Base-by-base conservation (phyloP, 2,113 vertebrate genomes). In the Phyllostomus hastatus region DNA sequence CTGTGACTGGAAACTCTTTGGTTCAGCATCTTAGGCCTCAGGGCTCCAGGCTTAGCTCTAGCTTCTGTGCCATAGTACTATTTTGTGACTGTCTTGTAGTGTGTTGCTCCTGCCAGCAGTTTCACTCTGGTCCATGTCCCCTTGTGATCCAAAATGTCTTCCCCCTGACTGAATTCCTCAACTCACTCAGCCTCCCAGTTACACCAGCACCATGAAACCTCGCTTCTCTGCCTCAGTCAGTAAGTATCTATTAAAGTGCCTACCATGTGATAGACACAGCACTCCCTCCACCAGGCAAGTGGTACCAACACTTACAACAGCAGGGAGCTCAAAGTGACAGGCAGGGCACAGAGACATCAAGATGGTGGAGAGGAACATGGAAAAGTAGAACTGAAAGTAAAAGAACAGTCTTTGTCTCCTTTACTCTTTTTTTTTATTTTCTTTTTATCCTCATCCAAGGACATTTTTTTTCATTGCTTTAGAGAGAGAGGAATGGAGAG, bases 331-430 rank as follows among this genome's bases (percentile, higher is more conserved):
- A 69, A 91, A 52, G 67, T 41, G 41, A 93, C 38, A 41, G 46
- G 16, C 33, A 38, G 24, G 88, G 24, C 35, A 88, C 28, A 50
- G 28, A 17, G 38, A 57, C 54, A 83, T 61, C 38, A 79, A 38
- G 41, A 80, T 46, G 15, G 79, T 91, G 79, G 19, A 69, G 41
- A 94, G 10, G 22, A 78, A 67, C 41, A 50, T 20, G n/a, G 28
- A 85, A 95, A 93, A 95, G 24, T 52, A 91, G 64, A 41, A 86
- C 14, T 50, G n/a, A 41, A 86, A 61, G 17, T 86, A 82, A 86
- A 95, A 86, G 17, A 14, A 48, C 10, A 80, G 15, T 38, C 33
- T 88, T 80, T 33, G 17, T 31, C 80, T 86, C 57, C n/a, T 96
- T 88, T 66, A 91, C 38, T 69, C 26, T 69, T 93, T 90, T 59